A percentile compares a stretch with the other conserved stretches of the same genome.
These are phyloP conservation scores for Ageneiosus marmoratus DNA, from an alignment of 2,113 vertebrate species.

Conservation along the genomic window DNA sequence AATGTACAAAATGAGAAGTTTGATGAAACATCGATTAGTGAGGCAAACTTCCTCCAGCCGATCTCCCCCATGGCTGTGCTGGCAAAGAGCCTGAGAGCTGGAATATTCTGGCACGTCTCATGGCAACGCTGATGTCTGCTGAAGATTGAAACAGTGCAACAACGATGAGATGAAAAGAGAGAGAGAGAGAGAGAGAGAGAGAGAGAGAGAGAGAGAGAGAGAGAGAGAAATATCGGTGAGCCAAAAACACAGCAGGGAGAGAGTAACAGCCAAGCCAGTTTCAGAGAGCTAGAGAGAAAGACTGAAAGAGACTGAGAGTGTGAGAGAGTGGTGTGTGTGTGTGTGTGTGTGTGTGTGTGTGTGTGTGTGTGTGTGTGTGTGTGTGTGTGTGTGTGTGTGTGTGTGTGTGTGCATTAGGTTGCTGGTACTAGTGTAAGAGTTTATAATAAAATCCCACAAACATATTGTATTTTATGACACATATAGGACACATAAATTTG, in stretches of 20 bases:
- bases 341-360: too few species aligned
- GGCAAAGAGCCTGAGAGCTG: constrained; percentile 18
- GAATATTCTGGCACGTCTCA: constrained; percentile 41
- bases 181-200: constrained; percentile 1
- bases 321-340: background rate
- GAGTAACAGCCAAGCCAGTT: background rate
- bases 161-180: constrained; percentile 29
- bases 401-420: too few species aligned
- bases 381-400: too few species aligned
- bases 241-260: constrained; percentile 19
- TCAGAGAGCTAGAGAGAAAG: background rate
- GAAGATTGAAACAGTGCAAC: constrained; percentile 43
- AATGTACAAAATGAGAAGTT: constrained; percentile 12
- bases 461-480: background rate
- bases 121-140: constrained; percentile 47
- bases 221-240: constrained; percentile 25
- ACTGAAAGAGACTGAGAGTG: background rate
- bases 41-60: background rate
- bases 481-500: too few species aligned
- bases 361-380: too few species aligned
- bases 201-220: constrained; percentile 13
- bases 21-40: constrained; percentile 13
- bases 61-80: background rate
- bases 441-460: constrained; percentile 19
- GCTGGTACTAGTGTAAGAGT: constrained; percentile 3